Evolutionary conservation across 2,113 vertebrate genomes (phyloP).

Genomic region (Stegostoma tigrinum): DNA sequence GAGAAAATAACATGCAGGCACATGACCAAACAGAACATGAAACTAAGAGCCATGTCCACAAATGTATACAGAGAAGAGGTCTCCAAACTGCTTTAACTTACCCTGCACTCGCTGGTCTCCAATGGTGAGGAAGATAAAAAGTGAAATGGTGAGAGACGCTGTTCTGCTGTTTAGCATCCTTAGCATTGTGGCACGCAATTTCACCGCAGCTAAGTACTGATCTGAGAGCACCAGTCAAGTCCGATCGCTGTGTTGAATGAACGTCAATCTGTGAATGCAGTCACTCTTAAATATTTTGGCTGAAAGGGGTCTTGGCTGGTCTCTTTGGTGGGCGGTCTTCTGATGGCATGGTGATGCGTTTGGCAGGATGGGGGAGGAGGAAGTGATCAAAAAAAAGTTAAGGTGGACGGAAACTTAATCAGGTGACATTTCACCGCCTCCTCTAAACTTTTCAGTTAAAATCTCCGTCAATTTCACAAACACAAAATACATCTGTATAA

Average conservation of each 20-base stretch:
- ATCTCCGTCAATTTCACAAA: neutral
- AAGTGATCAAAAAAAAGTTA: conserved; percentile 68
- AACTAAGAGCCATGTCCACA: neutral
- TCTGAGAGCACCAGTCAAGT: conserved; percentile 41
- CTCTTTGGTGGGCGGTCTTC: conserved; percentile 97
- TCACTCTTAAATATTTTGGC: conserved; percentile 86
- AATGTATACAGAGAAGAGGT: neutral
- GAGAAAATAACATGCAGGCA: neutral
- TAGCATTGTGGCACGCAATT: conserved; percentile 46
- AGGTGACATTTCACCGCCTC: conserved; percentile 84
- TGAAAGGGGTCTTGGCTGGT: conserved; percentile 89
- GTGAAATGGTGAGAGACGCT: conserved; percentile 77
- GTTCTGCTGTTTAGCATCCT: conserved; percentile 77
- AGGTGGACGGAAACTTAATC: conserved; percentile 66
- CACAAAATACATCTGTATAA: neutral
- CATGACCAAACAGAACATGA: neutral
- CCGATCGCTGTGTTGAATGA: conserved; percentile 95
- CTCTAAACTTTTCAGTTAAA: conserved; percentile 52
- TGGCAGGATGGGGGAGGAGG: conserved; percentile 75
- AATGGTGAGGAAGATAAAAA: conserved; percentile 80
- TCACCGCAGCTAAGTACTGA: neutral
- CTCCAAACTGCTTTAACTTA: conserved; percentile 58
- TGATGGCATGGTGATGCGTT: conserved; percentile 63
- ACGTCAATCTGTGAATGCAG: conserved; percentile 92
- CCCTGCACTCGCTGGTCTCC: conserved; percentile 91